Percentiles rank a stretch among this genome's conserved stretches.
Conservation (phyloP, 2,113 vertebrate species). For the Notarius quadriscutis region DNA sequence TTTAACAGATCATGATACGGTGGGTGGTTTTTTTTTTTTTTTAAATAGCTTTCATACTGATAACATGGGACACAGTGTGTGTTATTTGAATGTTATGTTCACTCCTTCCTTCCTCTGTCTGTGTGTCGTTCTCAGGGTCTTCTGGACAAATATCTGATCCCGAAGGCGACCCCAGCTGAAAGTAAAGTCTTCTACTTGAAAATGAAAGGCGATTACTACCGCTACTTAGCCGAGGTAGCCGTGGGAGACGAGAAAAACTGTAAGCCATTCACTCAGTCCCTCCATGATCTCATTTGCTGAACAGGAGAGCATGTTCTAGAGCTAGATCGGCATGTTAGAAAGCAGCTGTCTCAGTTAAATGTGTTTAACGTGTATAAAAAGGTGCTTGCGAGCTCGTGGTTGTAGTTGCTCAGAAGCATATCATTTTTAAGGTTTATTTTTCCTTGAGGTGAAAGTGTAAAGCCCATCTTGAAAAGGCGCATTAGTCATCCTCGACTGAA, state of each 20-base stretch:
- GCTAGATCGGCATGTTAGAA: not conserved
- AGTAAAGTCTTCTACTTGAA: conserved; percentile 99
- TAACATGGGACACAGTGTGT: not conserved
- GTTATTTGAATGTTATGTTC: not conserved
- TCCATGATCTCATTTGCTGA: conserved; percentile 3
- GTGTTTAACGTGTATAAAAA: not conserved
- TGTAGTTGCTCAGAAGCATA: not conserved
- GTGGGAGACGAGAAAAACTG: conserved; percentile 78
- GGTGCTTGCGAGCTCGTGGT: not conserved
- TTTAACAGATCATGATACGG: too few relatives aligned
- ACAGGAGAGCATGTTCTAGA: not conserved
- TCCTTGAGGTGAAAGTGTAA: not conserved
- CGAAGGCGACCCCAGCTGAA: conserved; percentile 67
- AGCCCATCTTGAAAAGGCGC: not conserved
- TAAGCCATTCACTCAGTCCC: conserved; percentile 59
- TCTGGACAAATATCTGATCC: conserved; percentile 69
- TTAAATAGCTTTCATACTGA: not conserved
- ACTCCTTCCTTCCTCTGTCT: not conserved
- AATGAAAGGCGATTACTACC: conserved; percentile 98
- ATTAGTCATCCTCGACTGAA: conserved; percentile 4
- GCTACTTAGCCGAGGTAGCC: conserved; percentile 95
- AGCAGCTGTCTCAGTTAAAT: not conserved
- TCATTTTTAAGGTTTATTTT: not conserved
- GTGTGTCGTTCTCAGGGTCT: conserved; percentile 59
- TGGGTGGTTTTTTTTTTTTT: too few relatives aligned